Base-by-base conservation (phyloP, 2,888 invertebrate genomes). In the Amblyjoppa fuscipennis region DNA sequence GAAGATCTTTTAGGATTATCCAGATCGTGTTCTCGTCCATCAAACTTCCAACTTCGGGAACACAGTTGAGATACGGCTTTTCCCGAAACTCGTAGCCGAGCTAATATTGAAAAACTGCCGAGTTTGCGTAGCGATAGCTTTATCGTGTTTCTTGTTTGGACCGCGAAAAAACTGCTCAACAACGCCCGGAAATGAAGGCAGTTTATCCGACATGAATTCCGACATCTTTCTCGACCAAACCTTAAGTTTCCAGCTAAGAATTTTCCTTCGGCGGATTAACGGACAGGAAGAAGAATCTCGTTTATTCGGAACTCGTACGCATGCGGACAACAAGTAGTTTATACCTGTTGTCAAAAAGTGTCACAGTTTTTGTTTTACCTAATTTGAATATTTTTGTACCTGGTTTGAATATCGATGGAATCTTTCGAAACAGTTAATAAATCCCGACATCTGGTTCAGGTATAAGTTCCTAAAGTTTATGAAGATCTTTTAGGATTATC, bases 31-130 rank as follows among this genome's bases (percentile, higher is more conserved):
- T 53, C 0, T 20, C 20, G 3, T 16, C 53, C 16, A 4, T 16
- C 20, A 20, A 20, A 20, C 5, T 16, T 3, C 20, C 5, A 61
- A 28, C 25, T 61, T 34, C 16, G 2, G n/a, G 31, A 64, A 64
- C n/a, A 13, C 34, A 5, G 64, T 11, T 31, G 34, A 3, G 3
- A 31, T 49, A 64, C 16, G 7, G 28, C 25, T 66, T 66, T 34
- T 66, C 49, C 53, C 41, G 51, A n/a, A 11, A 31, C 31, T 73
- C 64, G 49, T 75, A n/a, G 31, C 74, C 45, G 66, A 61, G 34
- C 56, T 31, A 59, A 69, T 38, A 74, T 73, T 68, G 88, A 89
- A 89, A 89, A 89, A 88, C 87, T 81, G 90, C 90, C 86, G 91
- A 90, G 89, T 85, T 87, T 86, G 89, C 89, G 88, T 89, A 88